A percentile compares a stretch with the other conserved stretches of the same genome.
phyloP scores from a whole-genome alignment of 2,113 vertebrate genomes.

The Axis porcinus region DNA sequence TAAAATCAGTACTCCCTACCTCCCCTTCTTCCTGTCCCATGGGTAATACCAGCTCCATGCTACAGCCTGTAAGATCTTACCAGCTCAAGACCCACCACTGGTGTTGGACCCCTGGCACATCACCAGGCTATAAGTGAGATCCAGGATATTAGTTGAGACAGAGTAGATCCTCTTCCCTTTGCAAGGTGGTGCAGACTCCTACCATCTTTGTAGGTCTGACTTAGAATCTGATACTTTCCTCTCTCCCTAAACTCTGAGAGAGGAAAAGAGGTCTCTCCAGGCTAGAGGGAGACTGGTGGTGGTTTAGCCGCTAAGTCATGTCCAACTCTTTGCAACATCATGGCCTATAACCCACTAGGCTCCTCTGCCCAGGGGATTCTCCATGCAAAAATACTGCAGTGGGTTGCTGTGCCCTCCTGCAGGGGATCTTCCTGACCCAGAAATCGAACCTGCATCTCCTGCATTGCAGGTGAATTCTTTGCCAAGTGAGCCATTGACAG shows the following conservation, averaged over 20 bases:
- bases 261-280: not conserved
- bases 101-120: not conserved
- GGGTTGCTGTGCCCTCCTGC: not conserved
- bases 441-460: not conserved
- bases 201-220: not conserved
- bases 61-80: not conserved
- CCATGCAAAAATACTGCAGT: not conserved
- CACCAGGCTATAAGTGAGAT: not conserved
- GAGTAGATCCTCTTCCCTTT: not conserved
- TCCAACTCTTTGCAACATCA: not conserved
- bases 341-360: not conserved
- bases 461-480: not conserved
- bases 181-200: not conserved
- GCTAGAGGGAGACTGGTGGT: not conserved
- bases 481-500: not conserved
- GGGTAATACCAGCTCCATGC: accelerated
- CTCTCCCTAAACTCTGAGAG: not conserved
- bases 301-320: not conserved
- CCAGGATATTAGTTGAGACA: not conserved
- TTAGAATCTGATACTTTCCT: too few species aligned
- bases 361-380: not conserved
- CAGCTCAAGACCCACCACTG: not conserved
- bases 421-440: not conserved
- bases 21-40: not conserved
- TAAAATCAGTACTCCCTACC: not conserved